Evolutionary conservation across 2,888 invertebrate species (phyloP), one percentile per base, ranked within the genome.

Genomic region (Caenorhabditis angaria): DNA sequence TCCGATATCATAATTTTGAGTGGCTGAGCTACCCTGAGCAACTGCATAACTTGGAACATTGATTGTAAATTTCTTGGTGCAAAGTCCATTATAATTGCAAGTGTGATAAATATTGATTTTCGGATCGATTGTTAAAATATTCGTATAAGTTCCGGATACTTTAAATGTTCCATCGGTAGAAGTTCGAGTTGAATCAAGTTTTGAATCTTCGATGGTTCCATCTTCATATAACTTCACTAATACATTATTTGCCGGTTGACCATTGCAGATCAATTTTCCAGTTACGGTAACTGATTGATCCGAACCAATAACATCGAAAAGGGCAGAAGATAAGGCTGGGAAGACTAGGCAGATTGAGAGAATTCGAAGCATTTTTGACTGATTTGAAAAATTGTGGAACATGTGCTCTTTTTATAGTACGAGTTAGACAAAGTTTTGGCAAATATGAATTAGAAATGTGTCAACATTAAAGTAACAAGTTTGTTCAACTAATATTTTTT

Each of bases 41-140:
- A 72, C 67, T 3, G 67, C 67, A 58, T 64, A 65, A 29, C 64
- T 59, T 3, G 72, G 72, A 47, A 72, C 65, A 35, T 72, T 67
- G 54, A 72, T 72, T 3, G 67, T 64, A 8, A 72, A 20, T 32
- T 72, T 72, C 55, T 72, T 72, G 48, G 63, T 64, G 67, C 72
- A 72, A 27, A 71, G 24, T 5, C 70, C 70, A 25, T 65, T 29
- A 41, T 70, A 62, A 50, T 65, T 65, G 47, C 70, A 70, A 14
- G 61, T 62, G 54, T 70, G 70, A 55, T 70, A 70, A n/a, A 70
- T 70, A 28, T 70, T 70, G 10, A 70, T 35, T 59, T 70, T 70
- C n/a, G 70, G 70, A 22, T 70, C 59, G 41, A 70, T 61, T 14
- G 61, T 65, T 8, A 65, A 61, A 22, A 70, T 61, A 20, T 70